Evolutionary conservation across 2,888 invertebrate genomes (phyloP), one percentile per base, ranked within the genome.

Genomic region (Rhaphigaster nebulosa): DNA sequence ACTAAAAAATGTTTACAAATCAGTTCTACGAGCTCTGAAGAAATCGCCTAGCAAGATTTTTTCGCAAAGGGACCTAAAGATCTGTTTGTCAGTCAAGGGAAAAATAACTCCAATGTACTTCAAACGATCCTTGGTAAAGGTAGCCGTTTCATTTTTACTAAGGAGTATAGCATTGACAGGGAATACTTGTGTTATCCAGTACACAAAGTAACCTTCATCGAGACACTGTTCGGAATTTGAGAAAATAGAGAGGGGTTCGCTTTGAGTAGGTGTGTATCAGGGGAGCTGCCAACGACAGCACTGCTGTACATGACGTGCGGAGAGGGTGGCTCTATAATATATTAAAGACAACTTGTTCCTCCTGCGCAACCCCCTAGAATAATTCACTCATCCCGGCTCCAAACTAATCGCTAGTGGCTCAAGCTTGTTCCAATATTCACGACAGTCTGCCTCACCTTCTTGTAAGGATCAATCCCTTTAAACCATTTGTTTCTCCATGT

Each of bases 331-430:
- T 87, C 56, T 76, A 91, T 90, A 91, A 90, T 90, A 90, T 90
- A 90, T 90, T 90, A 90, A 90, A 90, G 84, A 56, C 80, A 60
- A 84, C 90, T 90, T 90, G 90, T 90, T 90, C 84, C 84, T 60
- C 90, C 87, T 45, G 52, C 84, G 80, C 26, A 89, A 89, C 70
- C 89, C 88, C 65, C n/a, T 50, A 23, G 65, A 89, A 89, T 89
- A 70, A 89, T 89, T 89, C 70, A 89, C 65, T 45, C 60, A 41
- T 70, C 76, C 60, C 4, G 65, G 60, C 70, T 38, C 89, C 45
- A 70, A 89, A 89, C 89, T 89, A 89, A 89, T 89, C 89, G 89
- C 29, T 70, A 65, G 70, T 70, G 29, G 41, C 10, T 18, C 65
- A 45, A 18, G 29, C 12, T 12, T 38, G 38, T 38, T 89, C 29